Conservation (phyloP, 2,113 vertebrate genomes). For the Cygnus atratus region DNA sequence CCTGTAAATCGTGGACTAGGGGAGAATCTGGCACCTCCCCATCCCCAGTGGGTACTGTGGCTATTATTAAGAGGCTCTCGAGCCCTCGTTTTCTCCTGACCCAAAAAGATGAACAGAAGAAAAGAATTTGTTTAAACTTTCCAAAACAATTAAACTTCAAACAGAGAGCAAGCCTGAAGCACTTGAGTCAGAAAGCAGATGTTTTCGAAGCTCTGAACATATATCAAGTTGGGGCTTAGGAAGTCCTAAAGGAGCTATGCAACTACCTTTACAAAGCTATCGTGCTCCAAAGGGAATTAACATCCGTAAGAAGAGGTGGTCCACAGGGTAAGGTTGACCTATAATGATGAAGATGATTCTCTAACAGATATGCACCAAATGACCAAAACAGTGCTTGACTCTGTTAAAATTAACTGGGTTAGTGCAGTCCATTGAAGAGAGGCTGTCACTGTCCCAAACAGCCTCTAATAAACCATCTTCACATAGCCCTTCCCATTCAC, state of each 20-base stretch:
- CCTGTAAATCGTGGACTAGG: background rate
- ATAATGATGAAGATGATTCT: background rate
- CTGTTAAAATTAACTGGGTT: background rate
- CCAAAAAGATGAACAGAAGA: background rate
- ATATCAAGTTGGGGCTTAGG: background rate
- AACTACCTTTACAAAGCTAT: background rate
- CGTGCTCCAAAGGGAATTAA: background rate
- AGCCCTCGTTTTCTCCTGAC: background rate
- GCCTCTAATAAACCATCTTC: background rate
- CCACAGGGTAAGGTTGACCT: background rate
- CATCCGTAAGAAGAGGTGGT: background rate
- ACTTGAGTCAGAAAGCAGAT: constrained; percentile 5
- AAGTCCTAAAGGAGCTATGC: background rate
- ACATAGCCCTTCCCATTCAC: background rate
- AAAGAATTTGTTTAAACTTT: background rate
- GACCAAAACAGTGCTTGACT: background rate
- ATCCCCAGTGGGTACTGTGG: background rate
- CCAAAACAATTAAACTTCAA: constrained; percentile 39
- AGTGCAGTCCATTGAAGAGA: background rate
- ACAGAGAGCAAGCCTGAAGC: constrained; percentile 10
- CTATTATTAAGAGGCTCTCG: background rate
- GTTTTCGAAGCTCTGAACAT: background rate
- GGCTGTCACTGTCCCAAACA: background rate
- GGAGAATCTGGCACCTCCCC: background rate
- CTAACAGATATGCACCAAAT: background rate